Base-by-base conservation (phyloP, 2,888 invertebrate genomes). In the Mythimna albipuncta region DNA sequence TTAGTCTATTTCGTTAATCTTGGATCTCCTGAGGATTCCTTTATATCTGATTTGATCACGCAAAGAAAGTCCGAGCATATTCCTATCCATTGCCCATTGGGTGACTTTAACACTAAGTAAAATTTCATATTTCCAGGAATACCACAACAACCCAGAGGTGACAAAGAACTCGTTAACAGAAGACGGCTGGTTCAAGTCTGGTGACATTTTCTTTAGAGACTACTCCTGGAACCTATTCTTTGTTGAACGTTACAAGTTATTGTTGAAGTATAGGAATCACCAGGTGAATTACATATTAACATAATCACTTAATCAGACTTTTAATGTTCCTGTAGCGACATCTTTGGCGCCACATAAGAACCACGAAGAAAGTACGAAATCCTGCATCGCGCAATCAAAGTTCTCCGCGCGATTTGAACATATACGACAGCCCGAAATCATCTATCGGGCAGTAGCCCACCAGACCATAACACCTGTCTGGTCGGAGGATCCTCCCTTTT, bases 181-280 rank as follows among this genome's bases (percentile, higher is more conserved):
- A n/a, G 94, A 94, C 41, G 92, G 96, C 4, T 97, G 96, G 95
- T 88, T 96, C 50, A 95, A 93, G 82, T 95, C 96, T 2, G 97
- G 97, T 0, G 97, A 97, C 76, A 88, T 97, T 35, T 92, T 94
- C 35, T 96, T 95, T 77, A 95, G 95, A 76, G 97, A 97, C 77
- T 93, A 95, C 21, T 90, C 95, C n/a, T 91, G 90, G 79, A 94
- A 96, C 79, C 95, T 94, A 73, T 97, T 89, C 87, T 93, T 95
- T 54, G 92, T 96, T 0, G 97, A 97, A 52, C 91, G 97, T 35
- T 92, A 96, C 7, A 97, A 97, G 79, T 91, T 96, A 78, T 88
- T 97, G 77, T 88, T 97, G 9, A 97, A 96, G 85, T 97, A 94
- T 82, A 94, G 89, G 78, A 93, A 91, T 52, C 92, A 94, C 90